Evolutionary conservation across 2,113 vertebrate species (phyloP), one percentile per base, ranked within the genome.

Genomic region (Peromyscus leucopus): DNA sequence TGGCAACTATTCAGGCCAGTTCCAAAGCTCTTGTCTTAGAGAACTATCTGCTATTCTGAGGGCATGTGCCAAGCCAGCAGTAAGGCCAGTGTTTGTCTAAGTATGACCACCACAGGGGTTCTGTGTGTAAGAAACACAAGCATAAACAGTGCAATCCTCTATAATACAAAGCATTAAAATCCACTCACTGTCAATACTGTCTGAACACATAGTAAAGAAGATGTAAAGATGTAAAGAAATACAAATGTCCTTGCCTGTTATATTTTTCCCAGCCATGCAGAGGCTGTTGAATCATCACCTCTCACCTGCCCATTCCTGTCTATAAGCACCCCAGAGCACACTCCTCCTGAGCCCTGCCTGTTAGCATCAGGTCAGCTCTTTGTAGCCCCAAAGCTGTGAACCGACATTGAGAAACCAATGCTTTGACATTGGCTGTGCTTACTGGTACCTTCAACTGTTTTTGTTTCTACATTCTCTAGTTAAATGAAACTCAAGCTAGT

Each of bases 281-380:
- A 46, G 1, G 0, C 33, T 13, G 4, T 10, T 10, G 71, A 69
- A 2, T 2, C 16, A 26, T 15, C 31, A 0, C 0, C 22, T 28
- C 1, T 11, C 19, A 42, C 33, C 42, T 26, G 7, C 26, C n/a
- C 1, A 2, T 42, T 89, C n/a, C 24, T 85, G 33, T 24, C 71
- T 13, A 17, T 7, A 59, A 59, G 61, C 17, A 7, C 57, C 19
- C 19, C 4, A 9, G 11, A 42, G 72, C 21, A 28, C 33, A 2
- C n/a, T 46, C 33, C 0, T 39, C 75, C 57, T 33, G 13, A 71
- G 3, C 1, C 46, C 67, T 72, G 15, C 16, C 28, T 28, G 21
- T 69, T 33, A 28, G 7, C 6, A 9, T 63, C 36, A 75, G 83
- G 26, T 65, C 80, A 42, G 22, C 36, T 84, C 36, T 84, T 61